Evolutionary conservation across 2,888 invertebrate genomes (phyloP), one percentile per base, ranked within the genome.

Genomic region (Petrolisthes manimaculis): DNA sequence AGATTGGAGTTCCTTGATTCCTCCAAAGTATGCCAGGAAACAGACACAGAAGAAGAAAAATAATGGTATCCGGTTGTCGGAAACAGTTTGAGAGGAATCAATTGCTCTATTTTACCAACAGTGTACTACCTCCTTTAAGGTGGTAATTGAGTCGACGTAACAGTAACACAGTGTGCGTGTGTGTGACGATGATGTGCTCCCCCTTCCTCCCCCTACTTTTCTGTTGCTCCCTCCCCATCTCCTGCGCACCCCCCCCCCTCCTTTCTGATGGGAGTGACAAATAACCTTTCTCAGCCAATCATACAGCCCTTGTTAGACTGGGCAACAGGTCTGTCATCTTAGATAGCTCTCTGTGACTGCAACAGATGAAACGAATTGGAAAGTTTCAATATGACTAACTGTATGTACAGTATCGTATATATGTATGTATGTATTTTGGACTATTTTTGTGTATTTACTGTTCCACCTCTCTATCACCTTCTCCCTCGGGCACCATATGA

Each of bases 401-500:
- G 51, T 78, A 78, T 78, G 51, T 78, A 78, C 9, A n/a, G 51
- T 55, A 81, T 80, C 51, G 5, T 56, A 55, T 82, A 61, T 56
- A 82, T 21, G 21, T 56, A 56, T 81, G 5, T 81, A 56, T 81
- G 53, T 81, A 56, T 81, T 5, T 81, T 37, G 21, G 14, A 2
- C 6, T 81, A 18, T 81, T 9, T 81, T 54, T 54, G 54, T 55
- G 54, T 55, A 2, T 18, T 54, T 18, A 37, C 37, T 37, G 37
- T 37, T 2, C 37, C 37, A 82, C 37, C n/a, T 21, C 12, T 9
- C 6, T 12, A n/a, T 9, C 77, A 51, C 24, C 14, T 18, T 21
- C 14, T 18, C 3, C 75, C 24, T 24, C 9, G 37, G 4, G 4
- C 53, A 9, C 53, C 21, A 18, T 37, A 18, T 12, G 18, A 77